These are phyloP conservation scores for Strongylocentrotus purpuratus DNA, from an alignment of 35 echinoderm and acorn worm species.

Conservation along the genomic window DNA sequence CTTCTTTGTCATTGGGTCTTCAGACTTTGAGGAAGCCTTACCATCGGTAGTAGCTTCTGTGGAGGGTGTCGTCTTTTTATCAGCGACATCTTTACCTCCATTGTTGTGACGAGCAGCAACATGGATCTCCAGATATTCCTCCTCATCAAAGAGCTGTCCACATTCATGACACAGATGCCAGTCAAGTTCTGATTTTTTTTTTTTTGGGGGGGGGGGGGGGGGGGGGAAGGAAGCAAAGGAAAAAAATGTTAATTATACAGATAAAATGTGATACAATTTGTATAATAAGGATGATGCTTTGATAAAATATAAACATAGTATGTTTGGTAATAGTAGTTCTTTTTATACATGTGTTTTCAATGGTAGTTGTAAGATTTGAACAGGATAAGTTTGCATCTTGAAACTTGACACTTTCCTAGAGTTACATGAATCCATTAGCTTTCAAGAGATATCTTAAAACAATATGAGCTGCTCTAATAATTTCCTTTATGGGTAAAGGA, in stretches of 20 bases:
- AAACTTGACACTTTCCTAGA: too few relatives aligned
- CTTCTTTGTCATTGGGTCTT: not conserved
- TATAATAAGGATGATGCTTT: too few relatives aligned
- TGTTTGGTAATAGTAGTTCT: too few relatives aligned
- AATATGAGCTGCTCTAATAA: too few relatives aligned
- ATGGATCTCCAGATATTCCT: not conserved
- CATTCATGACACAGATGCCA: slow-evolving; percentile 25
- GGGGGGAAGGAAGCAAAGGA: not conserved
- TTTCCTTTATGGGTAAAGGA: too few relatives aligned
- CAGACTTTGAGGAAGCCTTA: not conserved
- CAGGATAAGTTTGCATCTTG: not conserved
- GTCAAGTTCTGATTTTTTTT: not conserved
- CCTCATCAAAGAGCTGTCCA: slow-evolving; percentile 33
- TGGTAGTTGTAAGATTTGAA: not conserved
- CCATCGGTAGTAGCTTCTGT: not conserved
- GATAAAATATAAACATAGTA: too few relatives aligned
- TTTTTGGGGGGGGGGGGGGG: too few relatives aligned
- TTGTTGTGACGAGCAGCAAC: not conserved
- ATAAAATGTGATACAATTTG: too few relatives aligned
- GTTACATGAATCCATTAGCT: too few relatives aligned
- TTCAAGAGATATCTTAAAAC: too few relatives aligned
- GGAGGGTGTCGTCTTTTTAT: not conserved
- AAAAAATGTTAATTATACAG: too few relatives aligned
- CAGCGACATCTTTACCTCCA: not conserved
- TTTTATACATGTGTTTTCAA: not conserved